A percentile compares a stretch with the other conserved stretches of the same genome.
These are phyloP conservation scores for Misgurnus mizolepis DNA, from an alignment of 2,113 vertebrate genomes.

Conservation along the genomic window DNA sequence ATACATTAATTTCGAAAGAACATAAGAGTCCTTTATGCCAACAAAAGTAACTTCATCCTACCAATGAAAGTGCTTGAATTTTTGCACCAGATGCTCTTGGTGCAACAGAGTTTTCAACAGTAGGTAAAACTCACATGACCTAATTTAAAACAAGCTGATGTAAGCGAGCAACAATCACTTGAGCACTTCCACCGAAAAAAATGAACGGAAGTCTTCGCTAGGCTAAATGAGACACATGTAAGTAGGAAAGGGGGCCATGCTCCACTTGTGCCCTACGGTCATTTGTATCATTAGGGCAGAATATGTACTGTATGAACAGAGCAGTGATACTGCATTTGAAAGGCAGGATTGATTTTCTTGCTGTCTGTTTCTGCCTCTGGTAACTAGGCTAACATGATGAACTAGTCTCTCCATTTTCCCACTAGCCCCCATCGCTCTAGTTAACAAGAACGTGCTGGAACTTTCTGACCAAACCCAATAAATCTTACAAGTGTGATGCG, in stretches of 20 bases:
- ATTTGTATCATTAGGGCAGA: conserved; percentile 42
- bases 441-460: conserved; percentile 59
- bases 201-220: not conserved
- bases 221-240: conserved; percentile 43
- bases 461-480: conserved; percentile 50
- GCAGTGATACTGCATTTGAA: conserved; percentile 35
- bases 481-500: conserved; percentile 51
- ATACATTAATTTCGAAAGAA: not conserved
- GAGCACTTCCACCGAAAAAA: conserved; percentile 14
- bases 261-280: conserved; percentile 8
- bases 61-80: not conserved
- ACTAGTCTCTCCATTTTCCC: conserved; percentile 62
- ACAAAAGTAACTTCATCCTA: not conserved
- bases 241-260: conserved; percentile 37
- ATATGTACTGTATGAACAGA: conserved; percentile 21
- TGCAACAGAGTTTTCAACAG: conserved; percentile 1
- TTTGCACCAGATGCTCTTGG: not conserved
- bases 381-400: conserved; percentile 78
- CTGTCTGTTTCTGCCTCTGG: conserved; percentile 59
- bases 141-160: conserved; percentile 24
- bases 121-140: conserved; percentile 3
- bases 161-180: conserved; percentile 27
- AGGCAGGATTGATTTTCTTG: conserved; percentile 58
- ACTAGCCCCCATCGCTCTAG: conserved; percentile 61
- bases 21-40: not conserved